Evolutionary conservation across 2,797 vertebrate genomes (phyloP), one percentile per base, ranked within the genome.

Genomic region (Cryptoprocta ferox): DNA sequence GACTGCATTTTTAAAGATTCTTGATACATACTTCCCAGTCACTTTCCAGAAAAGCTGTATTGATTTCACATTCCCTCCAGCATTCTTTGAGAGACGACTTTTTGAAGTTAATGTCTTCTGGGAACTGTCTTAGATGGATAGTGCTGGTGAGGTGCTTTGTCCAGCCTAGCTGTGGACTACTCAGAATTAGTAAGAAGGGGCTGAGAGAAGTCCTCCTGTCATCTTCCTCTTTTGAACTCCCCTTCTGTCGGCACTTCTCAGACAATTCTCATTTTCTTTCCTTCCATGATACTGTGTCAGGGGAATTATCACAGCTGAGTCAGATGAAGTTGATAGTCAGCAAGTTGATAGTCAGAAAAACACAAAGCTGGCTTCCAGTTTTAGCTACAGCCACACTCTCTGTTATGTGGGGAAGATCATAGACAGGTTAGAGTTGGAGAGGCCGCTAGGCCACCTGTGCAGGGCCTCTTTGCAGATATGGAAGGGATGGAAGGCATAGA

Each of bases 281-380:
- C 89, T 91, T 75, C 75, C 56, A 61, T 4, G 4, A 19, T 75
- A 50, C 24, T 93, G 5, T 95, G 81, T 87, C 71, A 59, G 63
- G 75, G 68, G 91, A 95, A 92, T 89, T 61, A 90, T 73, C 83
- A 84, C 91, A 90, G 87, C 94, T 92, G 94, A 96, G 45, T 93
- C 71, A 71, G 84, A 93, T 97, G 89, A 97, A 95, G 80, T 95
- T 97, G 92, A 88, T 66, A 68, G 86, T 95, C 91, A 94, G 96
- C 91, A 97, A 95, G 80, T 95, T 97, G 92, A 88, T 66, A 68
- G 86, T 95, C 91, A 94, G 96, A 93, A 87, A 91, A 95, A 76
- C 71, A 70, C 28, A 95, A 83, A 82, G 6, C 80, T 90, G 84
- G 66, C 42, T 75, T 96, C 76, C 63, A 85, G 63, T 91, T 66